Percentiles rank a stretch among this genome's conserved stretches.
These are phyloP conservation scores for Drosophila varians DNA, from an alignment of 1,140 invertebrate genomes.

Conservation along the genomic window DNA sequence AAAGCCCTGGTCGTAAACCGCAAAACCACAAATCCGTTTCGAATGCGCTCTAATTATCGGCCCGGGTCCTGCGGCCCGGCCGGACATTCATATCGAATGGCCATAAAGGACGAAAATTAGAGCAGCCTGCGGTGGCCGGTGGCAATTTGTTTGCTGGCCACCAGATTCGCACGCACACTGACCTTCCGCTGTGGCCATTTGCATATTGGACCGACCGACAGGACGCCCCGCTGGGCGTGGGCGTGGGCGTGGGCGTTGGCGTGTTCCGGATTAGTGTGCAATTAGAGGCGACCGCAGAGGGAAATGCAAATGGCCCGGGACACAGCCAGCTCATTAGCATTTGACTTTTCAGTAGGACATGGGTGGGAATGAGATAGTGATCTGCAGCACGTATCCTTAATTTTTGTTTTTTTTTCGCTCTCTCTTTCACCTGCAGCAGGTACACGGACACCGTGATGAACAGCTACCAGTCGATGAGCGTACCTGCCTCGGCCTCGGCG, in stretches of 20 bases:
- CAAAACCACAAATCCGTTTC: constrained; percentile 63
- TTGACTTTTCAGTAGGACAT: constrained; percentile 12
- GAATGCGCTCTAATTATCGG: constrained; percentile 72
- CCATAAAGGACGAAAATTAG: constrained; percentile 67
- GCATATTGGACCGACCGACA: constrained; percentile 55
- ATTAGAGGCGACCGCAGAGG: constrained; percentile 62
- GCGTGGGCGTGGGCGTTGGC: constrained; percentile 60
- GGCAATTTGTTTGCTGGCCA: constrained; percentile 55
- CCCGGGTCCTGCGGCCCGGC: constrained; percentile 14
- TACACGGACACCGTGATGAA: constrained; percentile 84
- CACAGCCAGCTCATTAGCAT: constrained; percentile 65
- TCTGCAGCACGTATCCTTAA: constrained; percentile 34
- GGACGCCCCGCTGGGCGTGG: constrained; percentile 57
- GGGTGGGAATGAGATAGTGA: constrained; percentile 2
- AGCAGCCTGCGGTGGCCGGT: constrained; percentile 51
- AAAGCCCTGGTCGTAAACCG: background rate
- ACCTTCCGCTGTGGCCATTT: constrained; percentile 75
- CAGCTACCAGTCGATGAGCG: constrained; percentile 83
- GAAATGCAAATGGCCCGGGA: constrained; percentile 10
- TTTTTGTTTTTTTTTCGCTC: constrained; percentile 14
- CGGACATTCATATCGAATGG: constrained; percentile 48
- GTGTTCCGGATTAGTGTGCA: constrained; percentile 62
- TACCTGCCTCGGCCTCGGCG: constrained; percentile 79
- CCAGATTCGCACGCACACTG: constrained; percentile 79
- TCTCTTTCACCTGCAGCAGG: constrained; percentile 48